Base-by-base conservation (phyloP, 2,888 invertebrate species). In the Schizotus pectinicornis region DNA sequence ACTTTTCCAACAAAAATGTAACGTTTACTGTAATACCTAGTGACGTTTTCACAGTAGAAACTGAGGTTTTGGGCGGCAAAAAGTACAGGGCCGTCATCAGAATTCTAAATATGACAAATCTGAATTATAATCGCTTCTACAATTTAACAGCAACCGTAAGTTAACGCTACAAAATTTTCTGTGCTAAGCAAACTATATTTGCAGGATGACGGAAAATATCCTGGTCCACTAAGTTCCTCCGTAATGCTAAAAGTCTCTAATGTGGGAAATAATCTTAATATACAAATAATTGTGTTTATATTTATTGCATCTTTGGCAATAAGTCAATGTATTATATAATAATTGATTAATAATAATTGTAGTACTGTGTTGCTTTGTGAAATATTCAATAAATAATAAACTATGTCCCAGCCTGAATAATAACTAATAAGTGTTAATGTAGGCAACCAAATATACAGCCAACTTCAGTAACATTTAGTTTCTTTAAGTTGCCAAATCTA, bases 1-100 rank as follows among this genome's bases (percentile, higher is more conserved):
- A 85, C 69, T 79, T 85, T 7, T 82, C 84, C 0, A 85, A 82
- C 38, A 64, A 60, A 13, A 12, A 52, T 1, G 48, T 77, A n/a
- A 62, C 37, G 6, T 74, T 74, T 51, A 43, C 56, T 5, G 61
- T 75, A 5, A 41, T 50, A 30, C 67, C 71, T 1, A 64, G 63
- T 1, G 66, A 73, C 55, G 72, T 7, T 46, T 48, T 0, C 52
- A 61, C 6, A n/a, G 14, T 3, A 48, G 36, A 32, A 46, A 30
- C 13, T 13, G 35, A 5, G 32, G 38, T 11, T 31, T 30, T 42
- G 9, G 42, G 42, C 1, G 61, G 61, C 6, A 73, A 73, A 54
- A 14, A 37, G 1, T 71, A 70, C 47, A 61, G 48, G 5, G 69
- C 69, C 0, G 35, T 52, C 3, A 46, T 75, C 35, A 59, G 38